These are phyloP conservation scores for Leptocoma aspasia DNA, from an alignment of 2,113 vertebrate species.

Conservation along the genomic window DNA sequence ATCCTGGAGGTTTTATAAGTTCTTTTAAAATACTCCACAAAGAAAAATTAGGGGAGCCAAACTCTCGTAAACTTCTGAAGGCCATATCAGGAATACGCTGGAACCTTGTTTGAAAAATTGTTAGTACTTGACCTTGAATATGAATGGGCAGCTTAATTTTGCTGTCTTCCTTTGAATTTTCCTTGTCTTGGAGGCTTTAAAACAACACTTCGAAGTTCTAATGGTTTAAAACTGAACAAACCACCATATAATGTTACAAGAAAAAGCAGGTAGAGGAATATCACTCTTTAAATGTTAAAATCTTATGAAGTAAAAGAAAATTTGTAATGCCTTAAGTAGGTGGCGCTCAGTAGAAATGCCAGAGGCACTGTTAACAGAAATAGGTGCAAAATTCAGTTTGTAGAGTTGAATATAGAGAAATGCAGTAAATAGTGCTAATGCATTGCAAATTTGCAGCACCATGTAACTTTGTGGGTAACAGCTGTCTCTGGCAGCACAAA, in stretches of 20 bases:
- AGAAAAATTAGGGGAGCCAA: background rate
- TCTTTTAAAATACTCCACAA: background rate
- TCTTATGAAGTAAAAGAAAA: background rate
- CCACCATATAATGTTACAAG: background rate
- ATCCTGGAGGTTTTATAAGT: constrained; percentile 9
- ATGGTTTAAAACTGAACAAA: background rate
- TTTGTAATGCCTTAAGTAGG: background rate
- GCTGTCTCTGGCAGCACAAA: background rate
- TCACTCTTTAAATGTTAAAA: background rate
- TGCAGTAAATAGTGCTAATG: background rate
- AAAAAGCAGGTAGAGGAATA: background rate
- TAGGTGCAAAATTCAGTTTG: background rate
- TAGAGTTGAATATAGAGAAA: background rate
- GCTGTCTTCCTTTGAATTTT: background rate
- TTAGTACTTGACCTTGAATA: background rate
- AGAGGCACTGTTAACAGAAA: background rate
- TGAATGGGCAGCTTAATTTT: background rate
- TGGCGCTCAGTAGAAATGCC: background rate
- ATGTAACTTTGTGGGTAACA: background rate
- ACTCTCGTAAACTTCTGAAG: background rate
- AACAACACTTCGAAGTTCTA: background rate
- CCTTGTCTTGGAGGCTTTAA: background rate
- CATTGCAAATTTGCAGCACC: background rate
- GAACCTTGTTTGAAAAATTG: background rate
- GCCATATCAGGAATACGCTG: background rate